These are phyloP conservation scores for Austrolebias charrua DNA, from an alignment of 2,797 vertebrate genomes.

Conservation along the genomic window DNA sequence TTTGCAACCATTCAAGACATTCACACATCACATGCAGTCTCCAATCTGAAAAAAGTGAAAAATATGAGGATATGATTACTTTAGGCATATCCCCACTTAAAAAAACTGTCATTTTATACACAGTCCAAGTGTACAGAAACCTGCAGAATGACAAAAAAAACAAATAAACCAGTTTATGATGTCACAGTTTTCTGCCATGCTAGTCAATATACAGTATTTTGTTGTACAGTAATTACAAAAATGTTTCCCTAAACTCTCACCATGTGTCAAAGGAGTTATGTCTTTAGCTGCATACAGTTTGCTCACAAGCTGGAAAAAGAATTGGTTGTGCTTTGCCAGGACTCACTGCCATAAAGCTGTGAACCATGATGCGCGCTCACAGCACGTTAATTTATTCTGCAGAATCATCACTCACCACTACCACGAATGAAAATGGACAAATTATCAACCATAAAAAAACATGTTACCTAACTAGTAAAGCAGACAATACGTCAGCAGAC, in stretches of 20 bases:
- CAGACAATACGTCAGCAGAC: conserved; percentile 58
- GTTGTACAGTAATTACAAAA: conserved; percentile 24
- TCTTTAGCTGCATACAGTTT: conserved; percentile 51
- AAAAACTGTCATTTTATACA: background rate
- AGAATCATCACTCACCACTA: conserved; percentile 65
- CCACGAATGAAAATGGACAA: conserved; percentile 74
- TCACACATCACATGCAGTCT: conserved; percentile 5
- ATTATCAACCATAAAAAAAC: conserved; percentile 71
- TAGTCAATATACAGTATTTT: conserved; percentile 26
- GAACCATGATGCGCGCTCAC: conserved; percentile 36
- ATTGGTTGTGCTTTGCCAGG: conserved; percentile 33
- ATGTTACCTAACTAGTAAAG: conserved; percentile 64
- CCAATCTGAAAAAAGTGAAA: conserved; percentile 8
- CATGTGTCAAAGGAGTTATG: conserved; percentile 33
- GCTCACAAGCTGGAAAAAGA: conserved; percentile 52
- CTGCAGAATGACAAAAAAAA: background rate
- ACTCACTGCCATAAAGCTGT: conserved; percentile 23
- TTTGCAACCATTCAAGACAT: background rate
- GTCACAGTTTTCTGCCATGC: conserved; percentile 13
- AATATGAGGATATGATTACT: no score
- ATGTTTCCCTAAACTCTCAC: conserved; percentile 34
- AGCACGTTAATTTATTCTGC: conserved; percentile 60
- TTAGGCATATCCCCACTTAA: no score
- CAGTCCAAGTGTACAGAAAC: conserved; percentile 16
- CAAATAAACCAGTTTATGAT: background rate